Evolutionary conservation across 2,113 vertebrate species (phyloP), one percentile per base, ranked within the genome.

Genomic region (Mugil cephalus): DNA sequence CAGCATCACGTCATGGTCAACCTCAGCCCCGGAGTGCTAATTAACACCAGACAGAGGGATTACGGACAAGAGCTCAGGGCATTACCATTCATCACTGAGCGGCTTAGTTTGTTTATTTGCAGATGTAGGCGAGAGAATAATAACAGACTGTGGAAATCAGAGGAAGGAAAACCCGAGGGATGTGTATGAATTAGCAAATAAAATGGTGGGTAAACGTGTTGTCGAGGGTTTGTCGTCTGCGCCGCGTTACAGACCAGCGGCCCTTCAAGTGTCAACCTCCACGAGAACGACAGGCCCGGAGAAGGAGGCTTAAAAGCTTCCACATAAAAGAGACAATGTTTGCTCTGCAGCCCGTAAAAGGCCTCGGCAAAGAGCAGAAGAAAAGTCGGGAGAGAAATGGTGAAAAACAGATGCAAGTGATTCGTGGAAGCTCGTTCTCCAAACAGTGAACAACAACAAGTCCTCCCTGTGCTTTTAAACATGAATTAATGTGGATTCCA

Each of bases 401-500:
- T 72, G 45, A 50, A 67, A 73, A 86, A 78, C 73, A 79, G 84
- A 79, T 63, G 80, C 83, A 76, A 59, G 74, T 58, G 74, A 80
- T 87, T 87, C 15, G 38, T 80, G 74, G 77, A 80, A 80, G 87
- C 69, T 51, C 72, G 78, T 90, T 89, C 85, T 93, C 83, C 89
- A 88, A 93, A 93, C 89, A 93, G 77, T 68, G 80, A 87, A 85
- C 87, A 79, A 69, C 87, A 79, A 69, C 87, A 65, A 84, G 89
- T 91, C 89, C 88, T 92, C 91, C 93, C 88, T 85, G 75, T 71
- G 86, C 92, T 94, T 93, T 92, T 90, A 91, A 89, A 91, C 85
- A 81, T 88, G 88, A 92, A 93, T 91, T 92, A 91, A 94, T 94
- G 86, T 80, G 85, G 91, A 94, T 94, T 94, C 92, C 92, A 85